These are phyloP conservation scores for Muscina levida DNA, from an alignment of 2,888 invertebrate genomes.

Conservation along the genomic window DNA sequence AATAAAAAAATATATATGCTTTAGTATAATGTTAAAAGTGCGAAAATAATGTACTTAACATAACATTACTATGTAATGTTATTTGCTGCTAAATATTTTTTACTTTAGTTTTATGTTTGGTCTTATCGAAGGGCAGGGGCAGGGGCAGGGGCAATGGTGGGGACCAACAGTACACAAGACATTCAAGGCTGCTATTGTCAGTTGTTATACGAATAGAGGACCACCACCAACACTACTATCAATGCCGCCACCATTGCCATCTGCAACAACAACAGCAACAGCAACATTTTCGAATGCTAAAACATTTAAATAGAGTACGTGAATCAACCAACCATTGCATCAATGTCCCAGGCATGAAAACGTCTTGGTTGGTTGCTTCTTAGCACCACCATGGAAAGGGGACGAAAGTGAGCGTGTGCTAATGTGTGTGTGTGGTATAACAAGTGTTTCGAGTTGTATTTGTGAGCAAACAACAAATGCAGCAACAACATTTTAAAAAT, in stretches of 20 bases:
- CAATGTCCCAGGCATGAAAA: conserved; percentile 29
- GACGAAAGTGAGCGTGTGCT: conserved; percentile 29
- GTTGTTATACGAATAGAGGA: conserved; percentile 54
- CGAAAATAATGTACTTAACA: conserved; percentile 67
- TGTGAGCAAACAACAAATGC: conserved; percentile 60
- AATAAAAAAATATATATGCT: conserved; percentile 31
- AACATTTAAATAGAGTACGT: conserved; percentile 68
- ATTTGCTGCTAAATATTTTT: conserved; percentile 57
- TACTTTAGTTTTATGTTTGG: conserved; percentile 29
- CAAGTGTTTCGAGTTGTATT: conserved; percentile 66
- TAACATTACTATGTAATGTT: conserved; percentile 54
- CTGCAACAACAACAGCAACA: conserved; percentile 4
- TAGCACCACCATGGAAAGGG: neutral
- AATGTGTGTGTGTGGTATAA: conserved; percentile 58
- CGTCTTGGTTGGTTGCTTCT: conserved; percentile 21
- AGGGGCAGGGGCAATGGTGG: conserved; percentile 57
- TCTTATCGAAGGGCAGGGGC: too few species aligned
- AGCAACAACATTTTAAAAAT: conserved; percentile 62
- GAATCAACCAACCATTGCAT: conserved; percentile 58
- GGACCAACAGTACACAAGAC: too few species aligned
- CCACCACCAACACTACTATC: conserved; percentile 12
- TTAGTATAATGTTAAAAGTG: conserved; percentile 65
- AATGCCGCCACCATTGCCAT: conserved; percentile 10
- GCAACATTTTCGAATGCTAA: conserved; percentile 64
- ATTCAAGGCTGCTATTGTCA: conserved; percentile 34